Conservation (phyloP, 2,113 vertebrate species). For the Actenoides hombroni region DNA sequence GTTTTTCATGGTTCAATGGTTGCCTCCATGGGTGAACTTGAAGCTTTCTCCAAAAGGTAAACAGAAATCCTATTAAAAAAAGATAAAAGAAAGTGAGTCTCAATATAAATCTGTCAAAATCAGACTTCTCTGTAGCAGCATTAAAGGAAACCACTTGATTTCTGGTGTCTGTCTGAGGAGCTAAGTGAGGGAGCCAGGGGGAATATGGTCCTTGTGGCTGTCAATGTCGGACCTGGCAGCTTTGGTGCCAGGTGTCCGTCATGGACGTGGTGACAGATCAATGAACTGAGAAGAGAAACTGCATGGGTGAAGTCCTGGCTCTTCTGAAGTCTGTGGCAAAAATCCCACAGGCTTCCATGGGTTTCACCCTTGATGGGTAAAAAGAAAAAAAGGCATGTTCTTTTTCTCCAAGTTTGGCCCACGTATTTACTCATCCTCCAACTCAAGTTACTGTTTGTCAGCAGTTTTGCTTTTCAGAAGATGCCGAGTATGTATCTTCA, state of each 20-base stretch:
- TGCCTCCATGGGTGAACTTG: not conserved
- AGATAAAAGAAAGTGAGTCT: not conserved
- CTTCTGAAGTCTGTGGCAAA: not conserved
- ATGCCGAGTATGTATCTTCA: not conserved
- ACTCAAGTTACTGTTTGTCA: not conserved
- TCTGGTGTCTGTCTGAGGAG: not conserved
- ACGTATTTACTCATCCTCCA: not conserved
- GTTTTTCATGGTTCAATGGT: constrained; percentile 1
- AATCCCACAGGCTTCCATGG: not conserved
- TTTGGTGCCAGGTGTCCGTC: fast-evolving
- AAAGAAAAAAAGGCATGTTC: not conserved
- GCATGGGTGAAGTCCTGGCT: fast-evolving
- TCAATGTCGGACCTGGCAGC: not conserved
- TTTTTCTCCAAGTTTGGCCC: not conserved
- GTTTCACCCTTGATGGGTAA: not conserved
- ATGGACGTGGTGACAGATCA: fast-evolving
- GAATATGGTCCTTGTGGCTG: not conserved
- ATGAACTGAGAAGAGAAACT: not conserved
- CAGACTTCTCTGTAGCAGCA: not conserved
- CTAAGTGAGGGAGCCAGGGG: fast-evolving
- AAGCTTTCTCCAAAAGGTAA: constrained; percentile 16
- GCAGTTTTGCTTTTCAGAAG: not conserved
- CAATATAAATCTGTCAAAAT: constrained; percentile 51
- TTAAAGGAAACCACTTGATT: not conserved
- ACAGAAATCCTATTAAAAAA: not conserved